A percentile compares a stretch with the other conserved stretches of the same genome.
phyloP scores from a whole-genome alignment of 2,113 vertebrate genomes.

The Donacobius atricapilla region DNA sequence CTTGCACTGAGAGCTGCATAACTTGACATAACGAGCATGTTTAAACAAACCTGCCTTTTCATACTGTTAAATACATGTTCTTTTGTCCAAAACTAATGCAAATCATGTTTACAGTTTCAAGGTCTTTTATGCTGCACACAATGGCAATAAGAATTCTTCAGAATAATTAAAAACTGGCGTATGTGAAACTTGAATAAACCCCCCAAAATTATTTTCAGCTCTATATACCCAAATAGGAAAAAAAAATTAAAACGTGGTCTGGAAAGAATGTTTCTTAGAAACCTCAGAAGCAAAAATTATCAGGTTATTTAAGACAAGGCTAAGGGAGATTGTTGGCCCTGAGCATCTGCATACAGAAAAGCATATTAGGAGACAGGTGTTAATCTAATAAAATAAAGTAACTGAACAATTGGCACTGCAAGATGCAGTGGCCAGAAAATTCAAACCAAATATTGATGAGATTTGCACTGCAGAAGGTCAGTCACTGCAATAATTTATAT shows the following conservation, averaged over 20 bases:
- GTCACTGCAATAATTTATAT: not conserved
- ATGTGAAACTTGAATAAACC: not conserved
- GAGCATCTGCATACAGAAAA: not conserved
- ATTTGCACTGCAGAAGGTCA: not conserved
- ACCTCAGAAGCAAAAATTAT: not conserved
- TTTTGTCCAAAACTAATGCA: not conserved
- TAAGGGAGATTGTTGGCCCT: not conserved
- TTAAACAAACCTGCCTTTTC: not conserved
- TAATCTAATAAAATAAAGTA: not conserved
- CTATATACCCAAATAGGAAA: not conserved
- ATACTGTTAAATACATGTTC: not conserved
- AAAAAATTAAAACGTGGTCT: not conserved
- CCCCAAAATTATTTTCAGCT: not conserved
- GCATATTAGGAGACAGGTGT: not conserved
- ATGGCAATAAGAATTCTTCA: not conserved
- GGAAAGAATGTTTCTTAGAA: not conserved
- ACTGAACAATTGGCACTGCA: not conserved
- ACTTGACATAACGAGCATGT: not conserved
- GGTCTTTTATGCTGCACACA: not conserved
- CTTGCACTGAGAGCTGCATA: not conserved
- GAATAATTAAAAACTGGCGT: not conserved
- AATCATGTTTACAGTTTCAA: not conserved
- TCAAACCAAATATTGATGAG: not conserved
- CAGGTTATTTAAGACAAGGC: not conserved
- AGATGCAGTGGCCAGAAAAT: not conserved